Conservation (phyloP, 1,140 invertebrate genomes). For the Drosophila obscura region DNA sequence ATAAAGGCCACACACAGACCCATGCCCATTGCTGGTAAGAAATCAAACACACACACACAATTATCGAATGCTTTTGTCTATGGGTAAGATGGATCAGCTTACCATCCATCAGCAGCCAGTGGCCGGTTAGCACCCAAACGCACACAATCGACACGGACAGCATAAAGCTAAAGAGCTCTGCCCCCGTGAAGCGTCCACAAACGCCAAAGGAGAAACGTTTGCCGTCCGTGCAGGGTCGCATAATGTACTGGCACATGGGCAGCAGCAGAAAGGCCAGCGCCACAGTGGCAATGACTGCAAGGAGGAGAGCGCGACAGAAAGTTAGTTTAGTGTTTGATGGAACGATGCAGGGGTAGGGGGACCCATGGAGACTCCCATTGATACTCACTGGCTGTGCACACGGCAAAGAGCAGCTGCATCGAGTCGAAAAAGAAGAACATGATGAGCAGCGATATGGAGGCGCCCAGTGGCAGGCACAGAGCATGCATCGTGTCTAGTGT, state of each 20-base stretch:
- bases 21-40: slow-evolving; percentile 93
- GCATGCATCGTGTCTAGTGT: slow-evolving; percentile 98
- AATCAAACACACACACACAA: background rate
- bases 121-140: slow-evolving; percentile 98
- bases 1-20: slow-evolving; percentile 98
- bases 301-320: background rate
- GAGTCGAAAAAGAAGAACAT: slow-evolving; percentile 99
- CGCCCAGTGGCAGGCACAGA: slow-evolving; percentile 96
- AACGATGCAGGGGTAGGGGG: background rate
- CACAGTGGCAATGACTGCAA: slow-evolving; percentile 96
- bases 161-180: slow-evolving; percentile 96
- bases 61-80: background rate
- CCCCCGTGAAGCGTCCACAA: slow-evolving; percentile 95
- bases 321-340: background rate
- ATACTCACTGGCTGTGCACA: slow-evolving; percentile 96
- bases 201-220: slow-evolving; percentile 96
- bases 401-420: slow-evolving; percentile 98
- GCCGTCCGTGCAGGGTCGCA: slow-evolving; percentile 93
- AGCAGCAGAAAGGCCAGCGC: slow-evolving; percentile 97
- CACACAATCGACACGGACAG: slow-evolving; percentile 96
- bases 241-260: slow-evolving; percentile 98
- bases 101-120: slow-evolving; percentile 99
- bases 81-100: slow-evolving; percentile 31
- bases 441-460: slow-evolving; percentile 96
- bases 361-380: no score